Base-by-base conservation (phyloP, 2,888 invertebrate species). In the Campaea margaritaria region DNA sequence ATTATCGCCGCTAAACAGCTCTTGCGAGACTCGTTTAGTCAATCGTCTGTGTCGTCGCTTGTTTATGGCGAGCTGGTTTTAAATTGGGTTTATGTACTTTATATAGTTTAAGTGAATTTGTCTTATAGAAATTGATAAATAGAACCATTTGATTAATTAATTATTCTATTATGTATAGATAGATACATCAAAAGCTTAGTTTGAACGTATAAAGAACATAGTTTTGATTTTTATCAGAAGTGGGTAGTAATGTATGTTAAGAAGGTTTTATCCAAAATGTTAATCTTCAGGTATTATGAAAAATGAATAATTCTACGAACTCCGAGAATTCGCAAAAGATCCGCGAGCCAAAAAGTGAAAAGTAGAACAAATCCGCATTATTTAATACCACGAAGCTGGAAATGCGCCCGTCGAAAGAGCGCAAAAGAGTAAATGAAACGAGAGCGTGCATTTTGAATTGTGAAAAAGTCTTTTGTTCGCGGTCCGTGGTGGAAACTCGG, bases 381-480 rank as follows among this genome's bases (percentile, higher is more conserved):
- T 89, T 88, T 85, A 91, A 91, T 87, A 87, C 84, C 79, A 81
- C 84, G 81, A 85, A 87, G 84, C 88, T 89, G 87, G 83, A 87
- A 91, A 87, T 89, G 91, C 89, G 83, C 79, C 86, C 82, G 87
- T 86, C 84, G 86, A 87, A 87, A 87, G 82, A 86, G 81, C 83
- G 88, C 85, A 91, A 90, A 91, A 89, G 90, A 89, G 87, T 90
- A 91, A 91, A 92, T 91, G 91, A 89, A 91, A 91, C 90, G 91
- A 83, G 85, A 87, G 84, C 87, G 86, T 86, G 88, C 90, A 90
- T 91, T 91, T 89, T 86, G 87, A 87, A 89, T 89, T 84, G 87
- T 85, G 89, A 89, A 91, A 90, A 90, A 90, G 81, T 87, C 89
- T 85, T 90, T 92, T 92, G 91, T 92, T 86, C 86, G 80, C 79